Evolutionary conservation across 2,888 invertebrate species (phyloP).

Genomic region (Fragum sueziense): DNA sequence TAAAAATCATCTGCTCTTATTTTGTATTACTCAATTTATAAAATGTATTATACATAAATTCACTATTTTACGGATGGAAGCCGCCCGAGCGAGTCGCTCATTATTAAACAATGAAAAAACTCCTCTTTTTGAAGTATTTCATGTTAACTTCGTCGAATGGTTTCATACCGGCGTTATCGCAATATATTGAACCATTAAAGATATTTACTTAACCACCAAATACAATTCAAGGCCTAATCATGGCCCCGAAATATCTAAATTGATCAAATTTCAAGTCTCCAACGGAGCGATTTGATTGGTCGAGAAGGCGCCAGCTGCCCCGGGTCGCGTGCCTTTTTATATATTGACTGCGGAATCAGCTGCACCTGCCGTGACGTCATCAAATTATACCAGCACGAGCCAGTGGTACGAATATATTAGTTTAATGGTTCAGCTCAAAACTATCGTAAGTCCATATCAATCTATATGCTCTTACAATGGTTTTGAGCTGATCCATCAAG

Average conservation of each 20-base stretch:
- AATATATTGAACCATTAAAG: constrained; percentile 18
- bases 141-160: background rate
- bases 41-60: background rate
- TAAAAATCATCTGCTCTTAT: background rate
- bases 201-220: constrained; percentile 51
- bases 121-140: constrained; percentile 2
- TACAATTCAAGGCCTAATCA: constrained; percentile 27
- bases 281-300: constrained; percentile 65
- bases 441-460: background rate
- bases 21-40: background rate
- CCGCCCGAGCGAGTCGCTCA: background rate
- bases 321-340: constrained; percentile 72
- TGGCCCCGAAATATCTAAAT: constrained; percentile 35
- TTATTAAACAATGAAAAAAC: constrained; percentile 12
- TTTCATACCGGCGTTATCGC: constrained; percentile 4
- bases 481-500: no score
- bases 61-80: constrained; percentile 4
- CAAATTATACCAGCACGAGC: constrained; percentile 58
- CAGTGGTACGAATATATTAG: background rate
- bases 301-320: constrained; percentile 67
- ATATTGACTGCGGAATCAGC: constrained; percentile 53
- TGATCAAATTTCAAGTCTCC: constrained; percentile 42
- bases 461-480: background rate
- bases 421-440: background rate
- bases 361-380: constrained; percentile 77